Evolutionary conservation across 2,113 vertebrate species (phyloP).

Genomic region (Cyrtonyx montezumae): DNA sequence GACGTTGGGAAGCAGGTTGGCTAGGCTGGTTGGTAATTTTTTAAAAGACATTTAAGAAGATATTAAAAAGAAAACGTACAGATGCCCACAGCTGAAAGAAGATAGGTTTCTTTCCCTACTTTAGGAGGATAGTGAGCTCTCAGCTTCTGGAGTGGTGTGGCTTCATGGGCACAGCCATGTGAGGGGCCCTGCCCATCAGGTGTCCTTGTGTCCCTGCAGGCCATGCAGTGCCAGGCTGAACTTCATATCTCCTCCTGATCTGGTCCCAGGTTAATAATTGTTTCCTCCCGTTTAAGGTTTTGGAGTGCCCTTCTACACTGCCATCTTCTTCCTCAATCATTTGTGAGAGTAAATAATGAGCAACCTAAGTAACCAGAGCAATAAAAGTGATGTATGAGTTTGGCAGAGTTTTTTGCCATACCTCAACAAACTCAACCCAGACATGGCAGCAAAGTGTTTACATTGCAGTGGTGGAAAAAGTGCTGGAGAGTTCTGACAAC

Average conservation of each 20-base stretch:
- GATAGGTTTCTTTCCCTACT: background rate
- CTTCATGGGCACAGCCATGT: background rate
- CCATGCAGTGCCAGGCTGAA: background rate
- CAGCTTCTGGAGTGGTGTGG: background rate
- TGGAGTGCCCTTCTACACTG: background rate
- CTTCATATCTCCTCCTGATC: background rate
- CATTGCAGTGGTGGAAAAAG: constrained; percentile 31
- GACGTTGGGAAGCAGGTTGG: background rate
- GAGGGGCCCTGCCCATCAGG: background rate
- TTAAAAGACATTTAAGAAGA: background rate
- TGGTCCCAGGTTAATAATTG: constrained; percentile 49
- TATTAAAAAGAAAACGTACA: background rate
- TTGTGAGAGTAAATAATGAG: constrained; percentile 29
- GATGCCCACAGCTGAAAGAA: background rate
- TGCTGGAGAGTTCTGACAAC: background rate
- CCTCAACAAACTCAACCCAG: constrained; percentile 38
- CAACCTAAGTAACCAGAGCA: constrained; percentile 6
- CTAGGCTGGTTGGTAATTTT: background rate
- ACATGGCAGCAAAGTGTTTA: constrained; percentile 37
- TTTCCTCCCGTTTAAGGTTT: background rate
- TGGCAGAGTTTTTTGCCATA: constrained; percentile 10
- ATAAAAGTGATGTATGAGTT: constrained; percentile 27
- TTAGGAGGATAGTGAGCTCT: background rate
- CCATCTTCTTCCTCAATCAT: constrained; percentile 44
- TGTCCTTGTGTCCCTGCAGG: background rate